Evolutionary conservation across 2,888 invertebrate species (phyloP).

Genomic region (Drosophila acutilabella): DNA sequence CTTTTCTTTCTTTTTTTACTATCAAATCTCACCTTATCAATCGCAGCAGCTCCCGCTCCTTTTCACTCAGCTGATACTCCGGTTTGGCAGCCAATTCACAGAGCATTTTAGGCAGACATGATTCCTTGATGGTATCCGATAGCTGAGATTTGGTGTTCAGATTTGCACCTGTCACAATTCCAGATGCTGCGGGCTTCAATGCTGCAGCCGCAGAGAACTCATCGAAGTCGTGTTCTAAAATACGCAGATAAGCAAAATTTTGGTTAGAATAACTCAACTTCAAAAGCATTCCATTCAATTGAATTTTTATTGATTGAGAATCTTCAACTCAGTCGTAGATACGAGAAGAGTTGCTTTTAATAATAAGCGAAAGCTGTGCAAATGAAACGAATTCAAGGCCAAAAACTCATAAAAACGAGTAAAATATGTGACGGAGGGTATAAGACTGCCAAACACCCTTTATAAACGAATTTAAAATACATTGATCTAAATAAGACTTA

Average conservation of each 20-base stretch:
- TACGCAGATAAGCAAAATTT: background rate
- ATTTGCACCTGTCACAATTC: conserved; percentile 58
- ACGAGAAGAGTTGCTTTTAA: conserved; percentile 16
- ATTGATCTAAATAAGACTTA: too few species aligned
- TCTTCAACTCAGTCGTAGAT: conserved; percentile 8
- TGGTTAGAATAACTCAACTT: background rate
- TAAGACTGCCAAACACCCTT: background rate
- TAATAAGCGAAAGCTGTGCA: conserved; percentile 45
- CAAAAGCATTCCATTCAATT: conserved; percentile 7
- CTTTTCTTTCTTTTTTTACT: background rate
- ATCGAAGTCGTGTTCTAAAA: conserved; percentile 78
- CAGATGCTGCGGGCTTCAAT: conserved; percentile 53
- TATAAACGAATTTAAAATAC: background rate
- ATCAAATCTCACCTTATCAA: conserved; percentile 81
- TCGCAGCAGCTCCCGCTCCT: conserved; percentile 83
- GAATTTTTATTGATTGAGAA: background rate
- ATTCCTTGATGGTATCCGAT: conserved; percentile 84
- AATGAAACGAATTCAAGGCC: conserved; percentile 18
- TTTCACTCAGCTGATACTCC: conserved; percentile 83
- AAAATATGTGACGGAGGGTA: background rate
- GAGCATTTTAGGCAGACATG: conserved; percentile 85
- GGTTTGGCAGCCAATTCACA: conserved; percentile 85
- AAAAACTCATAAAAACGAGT: conserved; percentile 3
- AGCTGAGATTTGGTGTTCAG: conserved; percentile 78
- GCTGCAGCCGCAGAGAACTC: conserved; percentile 80